Evolutionary conservation across 2,797 vertebrate species (phyloP), one percentile per base, ranked within the genome.

Genomic region (Garrulus glandarius): DNA sequence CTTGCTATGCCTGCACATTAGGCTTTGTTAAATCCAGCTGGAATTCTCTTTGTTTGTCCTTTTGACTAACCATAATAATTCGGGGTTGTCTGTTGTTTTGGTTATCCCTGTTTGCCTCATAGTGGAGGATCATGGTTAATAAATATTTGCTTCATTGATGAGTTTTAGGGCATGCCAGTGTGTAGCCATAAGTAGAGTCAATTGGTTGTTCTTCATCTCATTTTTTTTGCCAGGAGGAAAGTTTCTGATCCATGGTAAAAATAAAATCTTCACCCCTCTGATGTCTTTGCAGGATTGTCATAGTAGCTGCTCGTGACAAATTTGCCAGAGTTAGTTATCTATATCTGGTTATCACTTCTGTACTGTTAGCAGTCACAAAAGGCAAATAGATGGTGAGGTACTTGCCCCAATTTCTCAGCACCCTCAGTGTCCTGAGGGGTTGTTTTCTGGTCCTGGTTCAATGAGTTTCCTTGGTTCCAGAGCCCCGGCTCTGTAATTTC

Each of bases 21-120:
- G 56, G 49, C 67, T 77, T 88, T 56, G 61, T 93, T 82, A 92
- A 96, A 88, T 90, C 44, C 87, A 96, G 30, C 23, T 76, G 70
- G 52, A 90, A 93, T 92, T 79, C 44, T 79, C 68, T 93, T 90
- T 11, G 70, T 74, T 90, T 11, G 70, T 74, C 26, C n/a, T 72
- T 82, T 87, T 79, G 49, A 74, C 55, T 90, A 82, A 72, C 30
- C 60, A 80, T 43, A 92, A 77, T 82, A 39, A 84, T 60, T 90
- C 0, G 0, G 41, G 9, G 15, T 43, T 81, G 53, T 81, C 87
- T 76, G 32, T 65, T 56, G 10, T 69, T 93, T 92, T 81, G 43
- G 34, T 76, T 84, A 70, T 90, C 32, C 52, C 76, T n/a, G 5
- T 78, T 90, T 94, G 50, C 80, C 60, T 86, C 47, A 34, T 47